Evolutionary conservation across 2,797 vertebrate genomes (phyloP), one percentile per base, ranked within the genome.

Genomic region (Poeciliopsis infans): DNA sequence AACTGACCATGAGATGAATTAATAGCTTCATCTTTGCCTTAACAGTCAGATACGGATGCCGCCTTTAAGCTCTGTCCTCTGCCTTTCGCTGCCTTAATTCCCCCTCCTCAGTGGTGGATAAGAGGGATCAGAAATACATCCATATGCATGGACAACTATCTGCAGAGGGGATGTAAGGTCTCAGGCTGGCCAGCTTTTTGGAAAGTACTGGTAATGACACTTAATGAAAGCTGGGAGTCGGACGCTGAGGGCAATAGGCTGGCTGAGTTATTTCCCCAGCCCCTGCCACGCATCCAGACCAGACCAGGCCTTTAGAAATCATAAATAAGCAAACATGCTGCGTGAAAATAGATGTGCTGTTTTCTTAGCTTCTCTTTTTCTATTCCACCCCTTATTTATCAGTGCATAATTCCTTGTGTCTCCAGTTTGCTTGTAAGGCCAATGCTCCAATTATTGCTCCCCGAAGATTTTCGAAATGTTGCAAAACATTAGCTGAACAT

Each of bases 181-280:
- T 93, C 90, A 91, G 90, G 80, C 89, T 83, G 91, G 85, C 85
- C 87, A 86, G 89, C 89, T 86, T 86, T 89, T 84, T 86, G 80
- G 59, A 95, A 94, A 95, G 91, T 91, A 92, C 91, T 88, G 82
- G 91, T 95, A 95, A 96, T 96, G 93, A 94, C 93, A 94, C 92
- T 91, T 95, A 95, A 95, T 95, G 93, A 94, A 95, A 92, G 90
- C 88, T 80, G 87, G 89, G 91, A 94, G 87, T 74, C 55, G 59
- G 86, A 86, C 89, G 87, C 84, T 84, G 84, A 88, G 85, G 85
- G 83, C 82, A 82, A 90, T 88, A 85, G 87, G 80, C 85, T 85
- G 79, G 39, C 72, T 66, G 25, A 49, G 75, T 69, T 82, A 64
- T 83, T 82, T 84, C 85, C 79, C 78, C 74, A 80, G 64, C 81